These are phyloP conservation scores for Cyanoderma ruficeps DNA, from an alignment of 2,113 vertebrate genomes.

Conservation along the genomic window DNA sequence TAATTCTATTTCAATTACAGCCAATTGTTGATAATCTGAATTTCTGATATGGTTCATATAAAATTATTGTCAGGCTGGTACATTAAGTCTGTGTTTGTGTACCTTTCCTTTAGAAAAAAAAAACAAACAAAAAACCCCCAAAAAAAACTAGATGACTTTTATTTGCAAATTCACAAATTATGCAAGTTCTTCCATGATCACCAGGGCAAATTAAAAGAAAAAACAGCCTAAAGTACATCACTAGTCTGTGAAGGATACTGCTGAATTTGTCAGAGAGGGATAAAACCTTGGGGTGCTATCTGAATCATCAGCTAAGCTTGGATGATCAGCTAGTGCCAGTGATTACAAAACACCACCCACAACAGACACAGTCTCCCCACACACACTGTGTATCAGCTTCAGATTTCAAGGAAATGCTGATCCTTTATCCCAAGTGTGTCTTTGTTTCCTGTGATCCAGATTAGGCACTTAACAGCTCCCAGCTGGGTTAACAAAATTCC, in stretches of 20 bases:
- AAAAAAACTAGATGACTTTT: not conserved
- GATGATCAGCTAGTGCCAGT: not conserved
- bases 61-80: not conserved
- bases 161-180: not conserved
- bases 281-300: not conserved
- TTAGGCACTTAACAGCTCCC: not conserved
- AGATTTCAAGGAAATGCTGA: not conserved
- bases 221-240: not conserved
- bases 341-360: not conserved
- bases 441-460: not conserved
- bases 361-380: not conserved
- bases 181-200: not conserved
- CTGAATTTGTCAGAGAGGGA: not conserved
- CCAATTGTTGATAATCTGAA: not conserved
- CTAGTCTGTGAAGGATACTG: not conserved
- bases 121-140: not conserved
- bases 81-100: not conserved
- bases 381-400: not conserved
- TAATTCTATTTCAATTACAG: slow-evolving; percentile 28
- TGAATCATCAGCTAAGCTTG: not conserved
- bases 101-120: not conserved
- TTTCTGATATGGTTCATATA: not conserved
- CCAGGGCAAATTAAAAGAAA: not conserved
- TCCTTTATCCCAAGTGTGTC: not conserved
- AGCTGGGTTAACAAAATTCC: not conserved